These are phyloP conservation scores for Melolontha melolontha DNA, from an alignment of 2,888 invertebrate genomes.

Conservation along the genomic window DNA sequence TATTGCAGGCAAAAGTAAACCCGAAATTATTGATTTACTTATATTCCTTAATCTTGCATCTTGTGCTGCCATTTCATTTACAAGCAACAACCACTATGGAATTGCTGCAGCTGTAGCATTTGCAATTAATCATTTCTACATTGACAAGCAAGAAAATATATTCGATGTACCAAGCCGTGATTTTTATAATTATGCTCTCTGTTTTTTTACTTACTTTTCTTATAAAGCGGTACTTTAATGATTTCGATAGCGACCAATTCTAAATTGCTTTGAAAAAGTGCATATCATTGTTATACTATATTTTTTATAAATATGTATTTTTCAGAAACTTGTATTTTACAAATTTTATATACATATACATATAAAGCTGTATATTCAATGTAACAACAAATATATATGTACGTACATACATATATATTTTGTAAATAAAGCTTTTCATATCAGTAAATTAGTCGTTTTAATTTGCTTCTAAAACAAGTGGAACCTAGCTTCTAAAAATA, in stretches of 20 bases:
- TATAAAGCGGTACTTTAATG: conserved; percentile 51
- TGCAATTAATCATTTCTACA: conserved; percentile 58
- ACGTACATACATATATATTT: too few relatives aligned
- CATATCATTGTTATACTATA: conserved; percentile 41
- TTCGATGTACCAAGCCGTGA: conserved; percentile 60
- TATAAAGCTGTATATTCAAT: conserved; percentile 6
- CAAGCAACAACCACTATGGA: conserved; percentile 58
- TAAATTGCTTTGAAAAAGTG: conserved; percentile 20
- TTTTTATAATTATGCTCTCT: conserved; percentile 62
- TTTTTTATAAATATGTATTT: conserved; percentile 42
- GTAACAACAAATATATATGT: too few relatives aligned
- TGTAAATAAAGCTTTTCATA: too few relatives aligned
- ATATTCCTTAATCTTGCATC: conserved; percentile 55
- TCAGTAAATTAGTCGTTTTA: not conserved
- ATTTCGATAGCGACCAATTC: conserved; percentile 17
- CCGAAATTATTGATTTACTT: conserved; percentile 52
- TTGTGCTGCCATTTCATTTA: conserved; percentile 54
- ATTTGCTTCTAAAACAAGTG: not conserved
- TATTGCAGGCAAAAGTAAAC: conserved; percentile 48
- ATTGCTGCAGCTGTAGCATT: conserved; percentile 54
- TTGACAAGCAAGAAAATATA: conserved; percentile 54
- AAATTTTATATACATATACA: conserved; percentile 37
- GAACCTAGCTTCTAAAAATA: too few relatives aligned
- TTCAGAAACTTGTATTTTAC: conserved; percentile 38
- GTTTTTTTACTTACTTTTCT: conserved; percentile 62